Evolutionary conservation across 2,797 vertebrate genomes (phyloP).

Genomic region (Lithobates pipiens): DNA sequence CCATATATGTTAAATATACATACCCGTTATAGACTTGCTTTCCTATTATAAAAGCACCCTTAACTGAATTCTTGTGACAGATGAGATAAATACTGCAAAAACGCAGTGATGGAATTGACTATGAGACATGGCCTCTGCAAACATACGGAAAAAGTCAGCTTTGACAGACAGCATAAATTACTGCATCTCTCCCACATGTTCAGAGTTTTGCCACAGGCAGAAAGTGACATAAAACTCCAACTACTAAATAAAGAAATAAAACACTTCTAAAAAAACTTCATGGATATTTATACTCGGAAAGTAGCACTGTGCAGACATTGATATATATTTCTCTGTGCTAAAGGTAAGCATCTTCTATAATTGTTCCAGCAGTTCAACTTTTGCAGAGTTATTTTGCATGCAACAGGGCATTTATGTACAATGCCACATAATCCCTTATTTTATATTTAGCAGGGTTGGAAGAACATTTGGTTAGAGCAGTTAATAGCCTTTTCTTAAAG

Average conservation of each 20-base stretch:
- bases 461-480: no score
- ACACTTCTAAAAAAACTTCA: conserved; percentile 49
- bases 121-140: conserved; percentile 50
- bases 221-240: conserved; percentile 62
- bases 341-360: background rate
- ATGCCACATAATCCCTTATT: no score
- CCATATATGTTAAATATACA: background rate
- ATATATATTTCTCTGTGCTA: conserved; percentile 5
- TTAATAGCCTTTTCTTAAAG: no score
- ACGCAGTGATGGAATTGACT: conserved; percentile 17
- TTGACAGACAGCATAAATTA: conserved; percentile 62
- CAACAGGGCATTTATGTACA: no score
- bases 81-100: conserved; percentile 41
- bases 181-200: conserved; percentile 55
- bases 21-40: background rate
- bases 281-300: conserved; percentile 57
- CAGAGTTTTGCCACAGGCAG: conserved; percentile 60
- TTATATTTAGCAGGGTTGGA: no score
- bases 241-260: conserved; percentile 62
- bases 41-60: background rate
- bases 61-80: conserved; percentile 6
- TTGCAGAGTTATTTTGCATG: no score
- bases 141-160: conserved; percentile 46
- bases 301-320: conserved; percentile 42
- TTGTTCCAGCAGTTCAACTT: background rate